Base-by-base conservation (phyloP, 2,113 vertebrate genomes). In the Carlito syrichta region DNA sequence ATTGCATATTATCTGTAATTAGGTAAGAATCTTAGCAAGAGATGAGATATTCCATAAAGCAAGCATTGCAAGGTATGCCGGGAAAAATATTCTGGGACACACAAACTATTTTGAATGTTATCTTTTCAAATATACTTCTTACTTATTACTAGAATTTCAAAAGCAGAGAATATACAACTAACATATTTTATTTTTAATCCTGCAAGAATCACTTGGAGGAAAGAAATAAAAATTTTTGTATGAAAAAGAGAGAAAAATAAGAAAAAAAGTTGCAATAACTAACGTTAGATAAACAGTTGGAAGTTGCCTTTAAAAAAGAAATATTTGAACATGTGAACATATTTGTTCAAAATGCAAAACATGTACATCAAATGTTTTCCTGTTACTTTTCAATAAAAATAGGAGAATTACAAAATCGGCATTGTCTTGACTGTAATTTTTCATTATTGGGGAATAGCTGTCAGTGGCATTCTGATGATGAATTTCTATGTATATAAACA, bases 341-440 rank as follows among this genome's bases (percentile, higher is more conserved):
- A 73, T 89, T 89, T 93, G 1, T 60, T 86, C 45, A 86, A 83
- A 95, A 91, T 69, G 10, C 2, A 94, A 95, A 92, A 16, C 10
- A 54, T 19, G 0, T 7, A 78, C 17, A 89, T 78, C 19, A 66
- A 63, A 92, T 62, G 3, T 23, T 84, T 90, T 56, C 38, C 32
- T 60, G 16, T 71, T 73, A 45, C 6, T 82, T 92, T 74, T 74
- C 32, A 69, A 82, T 27, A 81, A 89, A 66, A 95, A 56, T 50
- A 66, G 14, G 27, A 66, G 11, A 94, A 94, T 69, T 76, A 22
- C 2, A 91, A 77, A 8, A n/a, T n/a, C n/a, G 4, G 87, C 30
- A 91, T 81, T 85, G 2, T 54, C 35, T 89, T 96, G 50, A 85
- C 54, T 87, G 1, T 20, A 91, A 50, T 92, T 87, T 96, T 93